Evolutionary conservation across 2,888 invertebrate species (phyloP), one percentile per base, ranked within the genome.

Genomic region (Sipha maydis): DNA sequence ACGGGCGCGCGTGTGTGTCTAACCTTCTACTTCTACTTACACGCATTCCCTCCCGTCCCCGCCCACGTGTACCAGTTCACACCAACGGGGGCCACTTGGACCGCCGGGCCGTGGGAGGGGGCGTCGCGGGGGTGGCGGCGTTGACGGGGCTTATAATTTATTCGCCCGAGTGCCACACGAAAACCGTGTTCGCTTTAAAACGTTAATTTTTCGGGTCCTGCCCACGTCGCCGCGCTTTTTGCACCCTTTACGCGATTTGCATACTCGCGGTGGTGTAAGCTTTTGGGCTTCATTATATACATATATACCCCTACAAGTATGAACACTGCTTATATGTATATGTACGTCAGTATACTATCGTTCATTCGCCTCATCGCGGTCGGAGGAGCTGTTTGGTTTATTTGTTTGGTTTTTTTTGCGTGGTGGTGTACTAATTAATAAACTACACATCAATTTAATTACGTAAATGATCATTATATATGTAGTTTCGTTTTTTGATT

Each of bases 161-260:
- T 88, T 80, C 86, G 80, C 61, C 80, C 14, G 38, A 75, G 86
- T 75, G 86, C 86, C 86, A 88, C 86, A 80, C 86, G 86, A 88
- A 88, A 88, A 88, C 86, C 86, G 86, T 88, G 86, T 88, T 88
- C 80, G 80, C 61, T 75, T 61, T 88, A 88, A 88, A 88, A 88
- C 86, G 86, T 88, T 88, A 88, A 88, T 88, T 88, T 88, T 88
- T 88, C 86, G 86, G 86, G 86, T 88, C 79, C 86, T 88, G 86
- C 86, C 86, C 79, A 73, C 86, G 78, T 25, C 67, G 34, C 17
- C 67, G 56, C 61, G 38, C 71, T 56, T 54, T 80, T 80, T 88
- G 86, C 86, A 80, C 86, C 86, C 86, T 88, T 75, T 80, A 73
- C 79, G 61, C 41, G 80, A 80, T 88, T 80, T 80, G 61, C 80